phyloP scores from a whole-genome alignment of 2,113 vertebrate genomes.

The Haplochromis burtoni region DNA sequence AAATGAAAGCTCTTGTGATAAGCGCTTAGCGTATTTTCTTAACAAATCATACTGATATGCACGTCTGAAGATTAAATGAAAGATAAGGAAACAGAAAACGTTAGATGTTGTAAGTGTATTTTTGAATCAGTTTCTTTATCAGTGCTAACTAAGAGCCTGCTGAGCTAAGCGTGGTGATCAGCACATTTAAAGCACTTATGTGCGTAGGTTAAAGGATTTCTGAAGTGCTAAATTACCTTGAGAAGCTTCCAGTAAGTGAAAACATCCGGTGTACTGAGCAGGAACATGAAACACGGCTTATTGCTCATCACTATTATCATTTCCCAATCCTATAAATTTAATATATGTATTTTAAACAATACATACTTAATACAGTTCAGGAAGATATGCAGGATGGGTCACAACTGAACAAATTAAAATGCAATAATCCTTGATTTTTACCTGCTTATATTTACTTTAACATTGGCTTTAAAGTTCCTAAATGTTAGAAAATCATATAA shows the following conservation, averaged over 20 bases:
- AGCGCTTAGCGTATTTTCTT: background rate
- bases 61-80: background rate
- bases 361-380: background rate
- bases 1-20: background rate
- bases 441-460: background rate
- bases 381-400: background rate
- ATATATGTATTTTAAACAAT: background rate
- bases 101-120: background rate
- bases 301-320: background rate
- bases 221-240: background rate
- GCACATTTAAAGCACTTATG: background rate
- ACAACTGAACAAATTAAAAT: background rate
- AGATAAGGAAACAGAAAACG: background rate
- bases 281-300: background rate
- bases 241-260: background rate
- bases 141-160: background rate
- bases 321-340: background rate
- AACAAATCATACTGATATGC: background rate
- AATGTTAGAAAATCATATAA: background rate
- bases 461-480: background rate
- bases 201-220: background rate
- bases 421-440: background rate
- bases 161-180: background rate
- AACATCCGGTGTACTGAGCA: background rate
- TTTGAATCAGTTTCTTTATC: background rate